A percentile compares a stretch with the other conserved stretches of the same genome.
These are phyloP conservation scores for Gephyroberyx darwinii DNA, from an alignment of 2,797 vertebrate species.

Conservation along the genomic window DNA sequence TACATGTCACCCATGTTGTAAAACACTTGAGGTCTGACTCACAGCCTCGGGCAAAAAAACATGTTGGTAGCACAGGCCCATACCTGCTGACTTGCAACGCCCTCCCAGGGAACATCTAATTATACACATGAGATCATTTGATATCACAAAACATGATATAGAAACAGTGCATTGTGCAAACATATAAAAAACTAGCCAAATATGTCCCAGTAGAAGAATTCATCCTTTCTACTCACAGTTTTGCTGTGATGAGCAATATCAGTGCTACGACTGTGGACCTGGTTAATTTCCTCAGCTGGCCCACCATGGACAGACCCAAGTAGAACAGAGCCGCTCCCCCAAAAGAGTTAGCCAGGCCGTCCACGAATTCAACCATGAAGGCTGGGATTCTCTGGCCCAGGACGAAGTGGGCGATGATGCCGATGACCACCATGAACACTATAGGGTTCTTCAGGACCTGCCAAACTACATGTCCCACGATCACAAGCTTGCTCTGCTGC, in stretches of 20 bases:
- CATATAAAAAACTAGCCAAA: neutral
- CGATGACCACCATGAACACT: constrained; percentile 96
- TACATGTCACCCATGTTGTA: constrained; percentile 27
- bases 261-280: constrained; percentile 90
- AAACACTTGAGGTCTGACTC: constrained; percentile 51
- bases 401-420: constrained; percentile 91
- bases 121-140: constrained; percentile 5
- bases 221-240: constrained; percentile 89
- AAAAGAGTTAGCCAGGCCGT: constrained; percentile 94
- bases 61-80: constrained; percentile 22
- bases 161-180: neutral
- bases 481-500: constrained; percentile 86
- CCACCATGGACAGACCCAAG: constrained; percentile 96
- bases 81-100: constrained; percentile 31
- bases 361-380: constrained; percentile 92
- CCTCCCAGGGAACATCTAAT: constrained; percentile 1
- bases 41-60: constrained; percentile 47
- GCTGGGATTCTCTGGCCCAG: constrained; percentile 89
- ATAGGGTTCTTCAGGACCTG: constrained; percentile 91
- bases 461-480: constrained; percentile 87
- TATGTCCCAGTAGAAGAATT: neutral
- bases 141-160: neutral
- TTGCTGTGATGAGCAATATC: constrained; percentile 94
- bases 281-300: constrained; percentile 91
- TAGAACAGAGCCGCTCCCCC: constrained; percentile 97